Base-by-base conservation (phyloP, 2,888 invertebrate genomes). In the Acanthacorydalis orientalis region DNA sequence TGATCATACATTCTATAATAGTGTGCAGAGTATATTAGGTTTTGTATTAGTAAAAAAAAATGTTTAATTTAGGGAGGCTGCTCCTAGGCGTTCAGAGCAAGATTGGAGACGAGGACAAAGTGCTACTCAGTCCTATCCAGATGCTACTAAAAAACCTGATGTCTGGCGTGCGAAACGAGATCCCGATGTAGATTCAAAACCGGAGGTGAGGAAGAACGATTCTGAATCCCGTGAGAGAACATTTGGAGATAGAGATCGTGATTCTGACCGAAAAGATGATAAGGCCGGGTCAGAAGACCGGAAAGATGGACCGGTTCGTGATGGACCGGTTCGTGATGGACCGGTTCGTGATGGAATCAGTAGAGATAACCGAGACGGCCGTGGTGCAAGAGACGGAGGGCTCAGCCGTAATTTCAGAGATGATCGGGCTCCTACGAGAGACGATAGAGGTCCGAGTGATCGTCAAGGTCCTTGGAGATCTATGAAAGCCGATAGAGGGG, bases 161-260 rank as follows among this genome's bases (percentile, higher is more conserved):
- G 54, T 55, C 11, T 62, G 59, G 58, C 55, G 57, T 50, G 55
- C 57, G 12, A 52, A 57, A 56, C 8, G 16, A 31, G 23, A 31
- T n/a, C 45, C 31, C 6, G 38, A 32, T 49, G 51, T 42, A 15
- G 46, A 33, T n/a, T 11, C 43, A 40, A 15, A 44, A 39, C 43
- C 9, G 7, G 44, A 31, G 44, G 32, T 31, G 16, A 34, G 33
- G 35, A 31, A 43, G 46, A 10, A 44, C 47, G n/a, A 38, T 32
- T 44, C 45, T 15, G 42, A 49, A 31, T 44, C 43, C 7, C 51
- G 50, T 16, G 51, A 48, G 31, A 49, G 49, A 35, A 49, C 53
- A n/a, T 51, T 50, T 8, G 48, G 47, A 32, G 38, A 44, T 7
- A 50, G 48, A 23, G 48, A 41, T 32, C 39, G 40, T 46, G 42